These are phyloP conservation scores for Nephila pilipes DNA, from an alignment of 1,140 invertebrate species.

Conservation along the genomic window DNA sequence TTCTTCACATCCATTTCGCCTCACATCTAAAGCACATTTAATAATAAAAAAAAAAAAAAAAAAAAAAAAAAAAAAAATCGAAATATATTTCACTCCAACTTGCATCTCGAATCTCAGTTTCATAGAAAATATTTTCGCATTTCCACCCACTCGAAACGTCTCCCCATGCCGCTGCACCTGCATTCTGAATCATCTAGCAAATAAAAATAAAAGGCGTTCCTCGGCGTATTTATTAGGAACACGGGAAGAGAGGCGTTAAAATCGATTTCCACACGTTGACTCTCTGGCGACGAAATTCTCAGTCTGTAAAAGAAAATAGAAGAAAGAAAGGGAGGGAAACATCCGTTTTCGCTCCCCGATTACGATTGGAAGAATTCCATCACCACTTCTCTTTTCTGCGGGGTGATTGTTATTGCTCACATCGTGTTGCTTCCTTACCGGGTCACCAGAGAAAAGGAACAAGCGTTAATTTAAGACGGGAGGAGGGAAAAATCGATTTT, in stretches of 20 bases:
- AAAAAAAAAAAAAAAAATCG: no score
- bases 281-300: not conserved
- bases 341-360: no score
- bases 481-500: not conserved
- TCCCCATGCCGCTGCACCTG: no score
- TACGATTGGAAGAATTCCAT: not conserved
- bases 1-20: no score
- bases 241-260: not conserved
- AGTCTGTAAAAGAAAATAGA: not conserved
- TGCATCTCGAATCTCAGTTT: no score
- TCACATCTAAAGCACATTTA: no score
- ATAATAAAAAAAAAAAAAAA: no score
- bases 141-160: no score
- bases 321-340: not conserved
- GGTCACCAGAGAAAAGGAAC: not conserved
- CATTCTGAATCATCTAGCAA: no score
- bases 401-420: not conserved
- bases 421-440: not conserved
- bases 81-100: no score
- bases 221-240: not conserved
- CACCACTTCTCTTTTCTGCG: not conserved
- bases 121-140: no score
- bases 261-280: conserved; percentile 13
- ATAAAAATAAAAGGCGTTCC: no score
- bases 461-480: not conserved